Evolutionary conservation across 92 coral and sea anemone genomes (phyloP).

Genomic region (Palythoa heliodiscus): DNA sequence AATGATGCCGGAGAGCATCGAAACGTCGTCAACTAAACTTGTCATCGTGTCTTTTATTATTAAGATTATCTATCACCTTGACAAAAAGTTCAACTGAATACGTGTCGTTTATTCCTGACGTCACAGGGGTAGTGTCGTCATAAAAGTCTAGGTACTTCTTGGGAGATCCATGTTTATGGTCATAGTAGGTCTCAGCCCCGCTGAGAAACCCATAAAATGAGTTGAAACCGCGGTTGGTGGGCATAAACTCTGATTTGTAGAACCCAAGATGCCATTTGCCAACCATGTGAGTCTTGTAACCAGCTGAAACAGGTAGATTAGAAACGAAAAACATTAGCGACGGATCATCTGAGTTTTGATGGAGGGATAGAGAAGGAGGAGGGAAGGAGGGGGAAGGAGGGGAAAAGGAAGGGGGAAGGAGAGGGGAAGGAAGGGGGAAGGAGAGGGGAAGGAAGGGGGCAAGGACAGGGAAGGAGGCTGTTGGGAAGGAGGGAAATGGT

Average conservation of each 20-base stretch:
- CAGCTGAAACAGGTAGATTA: background rate
- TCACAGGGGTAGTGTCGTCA: conserved; percentile 21
- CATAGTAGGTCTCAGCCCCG: conserved; percentile 61
- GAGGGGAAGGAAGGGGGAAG: too few species aligned
- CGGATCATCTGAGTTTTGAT: too few species aligned
- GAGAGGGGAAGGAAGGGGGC: too few species aligned
- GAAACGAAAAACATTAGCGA: too few species aligned
- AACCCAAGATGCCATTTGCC: conserved; percentile 76
- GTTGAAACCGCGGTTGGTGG: conserved; percentile 67
- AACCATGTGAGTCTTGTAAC: conserved; percentile 57
- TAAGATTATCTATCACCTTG: background rate
- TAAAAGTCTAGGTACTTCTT: conserved; percentile 5
- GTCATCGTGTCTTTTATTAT: too few species aligned
- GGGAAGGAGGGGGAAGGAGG: too few species aligned
- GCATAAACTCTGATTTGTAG: conserved; percentile 44
- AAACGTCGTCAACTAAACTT: too few species aligned
- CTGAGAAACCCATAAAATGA: conserved; percentile 62
- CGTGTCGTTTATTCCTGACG: background rate
- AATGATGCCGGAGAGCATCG: too few species aligned
- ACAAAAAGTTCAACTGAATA: conserved; percentile 18
- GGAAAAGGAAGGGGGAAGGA: too few species aligned
- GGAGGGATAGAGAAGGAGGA: too few species aligned
- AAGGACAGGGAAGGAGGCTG: too few species aligned
- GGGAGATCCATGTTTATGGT: conserved; percentile 37
- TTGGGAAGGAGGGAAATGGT: too few species aligned